A percentile compares a stretch with the other conserved stretches of the same genome.
phyloP scores from a whole-genome alignment of 2,113 vertebrate species.

The Pungitius pungitius region DNA sequence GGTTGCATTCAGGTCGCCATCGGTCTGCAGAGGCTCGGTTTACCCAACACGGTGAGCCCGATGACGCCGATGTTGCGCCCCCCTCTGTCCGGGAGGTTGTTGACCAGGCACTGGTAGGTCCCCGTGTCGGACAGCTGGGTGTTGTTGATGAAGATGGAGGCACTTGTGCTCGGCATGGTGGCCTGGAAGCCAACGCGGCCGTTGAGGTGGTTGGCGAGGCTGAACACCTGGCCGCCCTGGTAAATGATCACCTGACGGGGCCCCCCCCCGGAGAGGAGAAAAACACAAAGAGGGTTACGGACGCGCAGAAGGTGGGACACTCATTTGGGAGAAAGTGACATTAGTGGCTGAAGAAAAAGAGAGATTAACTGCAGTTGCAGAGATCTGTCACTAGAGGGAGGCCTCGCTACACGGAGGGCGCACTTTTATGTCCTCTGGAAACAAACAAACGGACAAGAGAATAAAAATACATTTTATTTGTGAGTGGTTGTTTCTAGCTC shows the following conservation, averaged over 20 bases:
- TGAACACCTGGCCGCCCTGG: conserved; percentile 96
- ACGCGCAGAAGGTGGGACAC: not conserved
- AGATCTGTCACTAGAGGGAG: conserved; percentile 65
- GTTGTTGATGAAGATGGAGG: conserved; percentile 99
- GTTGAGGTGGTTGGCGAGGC: conserved; percentile 89
- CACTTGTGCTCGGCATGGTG: conserved; percentile 98
- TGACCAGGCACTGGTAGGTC: conserved; percentile 99
- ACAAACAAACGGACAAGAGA: conserved; percentile 47
- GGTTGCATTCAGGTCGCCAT: too few species aligned
- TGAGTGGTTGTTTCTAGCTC: conserved; percentile 49
- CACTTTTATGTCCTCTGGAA: conserved; percentile 21
- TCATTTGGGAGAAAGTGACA: not conserved
- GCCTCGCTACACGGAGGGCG: conserved; percentile 24
- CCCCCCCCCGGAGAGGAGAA: not conserved
- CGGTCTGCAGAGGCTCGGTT: not conserved
- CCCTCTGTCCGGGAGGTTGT: conserved; percentile 95
- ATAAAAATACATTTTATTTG: conserved; percentile 51
- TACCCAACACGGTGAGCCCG: conserved; percentile 96
- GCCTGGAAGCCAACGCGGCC: conserved; percentile 93
- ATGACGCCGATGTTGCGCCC: conserved; percentile 95
- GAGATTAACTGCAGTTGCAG: not conserved
- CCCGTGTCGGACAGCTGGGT: conserved; percentile 97
- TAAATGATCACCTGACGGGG: conserved; percentile 94
- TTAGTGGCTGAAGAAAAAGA: not conserved
- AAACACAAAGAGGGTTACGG: not conserved